phyloP scores from a whole-genome alignment of 2,797 vertebrate species.

The Poecile montanus region DNA sequence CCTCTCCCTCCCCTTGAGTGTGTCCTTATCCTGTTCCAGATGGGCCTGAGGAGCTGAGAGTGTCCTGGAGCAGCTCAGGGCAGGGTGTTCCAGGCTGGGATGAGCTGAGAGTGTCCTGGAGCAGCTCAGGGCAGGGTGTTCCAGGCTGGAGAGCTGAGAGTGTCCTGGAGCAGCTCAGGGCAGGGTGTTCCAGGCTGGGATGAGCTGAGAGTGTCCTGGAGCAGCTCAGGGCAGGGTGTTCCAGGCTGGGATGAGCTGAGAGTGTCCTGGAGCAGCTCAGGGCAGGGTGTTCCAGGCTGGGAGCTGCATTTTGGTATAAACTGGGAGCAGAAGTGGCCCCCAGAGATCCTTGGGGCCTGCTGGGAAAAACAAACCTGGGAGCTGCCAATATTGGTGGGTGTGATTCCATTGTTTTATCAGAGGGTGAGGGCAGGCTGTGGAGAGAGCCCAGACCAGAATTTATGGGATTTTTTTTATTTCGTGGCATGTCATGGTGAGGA shows the following conservation, averaged over 20 bases:
- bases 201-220: no score
- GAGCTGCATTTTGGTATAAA: not conserved
- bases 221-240: no score
- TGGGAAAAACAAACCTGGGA: not conserved
- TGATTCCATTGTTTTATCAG: not conserved
- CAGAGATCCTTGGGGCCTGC: not conserved
- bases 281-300: not conserved
- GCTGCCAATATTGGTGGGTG: not conserved
- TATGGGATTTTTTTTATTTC: not conserved
- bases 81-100: no score
- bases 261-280: not conserved
- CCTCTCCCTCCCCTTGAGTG: not conserved
- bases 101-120: no score
- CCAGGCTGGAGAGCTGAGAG: no score
- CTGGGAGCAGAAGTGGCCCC: slow-evolving; percentile 10
- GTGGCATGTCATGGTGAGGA: not conserved
- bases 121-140: no score
- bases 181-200: no score
- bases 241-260: no score
- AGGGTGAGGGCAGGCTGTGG: not conserved
- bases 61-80: no score
- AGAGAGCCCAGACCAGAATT: not conserved
- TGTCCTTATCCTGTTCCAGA: not conserved
- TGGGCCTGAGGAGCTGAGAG: not conserved
- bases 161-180: not conserved